Base-by-base conservation (phyloP, 2,888 invertebrate species). In the Tiphia femorata region DNA sequence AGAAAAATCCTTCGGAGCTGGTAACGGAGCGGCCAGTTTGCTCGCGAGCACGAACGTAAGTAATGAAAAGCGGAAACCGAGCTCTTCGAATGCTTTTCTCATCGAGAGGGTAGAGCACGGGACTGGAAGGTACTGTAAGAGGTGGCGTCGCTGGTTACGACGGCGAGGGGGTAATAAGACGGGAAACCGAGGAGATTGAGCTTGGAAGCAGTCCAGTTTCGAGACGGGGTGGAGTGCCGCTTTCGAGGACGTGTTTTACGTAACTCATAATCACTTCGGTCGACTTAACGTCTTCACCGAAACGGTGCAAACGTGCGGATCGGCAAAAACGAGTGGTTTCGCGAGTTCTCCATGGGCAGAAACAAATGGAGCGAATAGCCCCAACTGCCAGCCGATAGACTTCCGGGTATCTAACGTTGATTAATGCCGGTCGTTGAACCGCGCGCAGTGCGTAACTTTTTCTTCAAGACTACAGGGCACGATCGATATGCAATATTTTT, bases 191-290 rank as follows among this genome's bases (percentile, higher is more conserved):
- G 41, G 49, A 62, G 56, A 57, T 67, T 59, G 50, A 55, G 60
- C 48, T 63, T 75, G 71, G 73, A 75, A 69, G 29, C 46, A 55
- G 56, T 73, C 74, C 75, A 75, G 67, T 64, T 70, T 58, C 49
- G 52, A 58, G 49, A 61, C 67, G 60, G 61, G 58, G 12, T 33
- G 12, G 8, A n/a, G n/a, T n/a, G n/a, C n/a, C 57, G 55, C 61
- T 66, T 54, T 62, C 41, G 14, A 12, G 56, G 42, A 48, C 64
- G 62, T 62, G 62, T 68, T 62, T 65, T 63, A 67, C 58, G 67
- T 63, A 69, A 64, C 62, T 72, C 67, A 61, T 70, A 72, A 71
- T 70, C 41, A 23, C 43, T 30, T n/a, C n/a, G 19, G 33, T 17
- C 50, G 44, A 38, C 30, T 43, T 35, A 14, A 19, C 2, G 37